Conservation (phyloP, 2,888 invertebrate genomes). For the Beris morrisii region DNA sequence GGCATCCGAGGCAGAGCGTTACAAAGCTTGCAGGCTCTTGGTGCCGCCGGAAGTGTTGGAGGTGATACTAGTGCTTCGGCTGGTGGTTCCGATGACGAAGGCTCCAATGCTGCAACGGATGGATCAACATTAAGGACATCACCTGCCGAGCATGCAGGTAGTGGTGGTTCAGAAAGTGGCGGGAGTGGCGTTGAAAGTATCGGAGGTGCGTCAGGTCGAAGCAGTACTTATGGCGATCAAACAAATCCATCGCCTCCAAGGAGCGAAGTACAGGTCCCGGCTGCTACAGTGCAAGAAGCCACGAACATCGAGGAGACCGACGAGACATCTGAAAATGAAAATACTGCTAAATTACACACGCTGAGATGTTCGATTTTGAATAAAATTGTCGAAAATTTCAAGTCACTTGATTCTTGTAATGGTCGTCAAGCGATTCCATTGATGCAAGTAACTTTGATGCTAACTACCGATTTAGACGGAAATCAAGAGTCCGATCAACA, state of each 20-base stretch:
- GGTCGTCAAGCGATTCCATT: slow-evolving; percentile 89
- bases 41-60: slow-evolving; percentile 35
- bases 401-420: slow-evolving; percentile 72
- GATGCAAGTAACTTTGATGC: slow-evolving; percentile 87
- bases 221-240: slow-evolving; percentile 84
- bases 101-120: slow-evolving; percentile 92
- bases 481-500: slow-evolving; percentile 78
- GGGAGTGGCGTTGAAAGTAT: slow-evolving; percentile 92
- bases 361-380: slow-evolving; percentile 66
- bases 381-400: slow-evolving; percentile 75
- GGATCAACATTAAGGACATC: slow-evolving; percentile 88
- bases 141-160: slow-evolving; percentile 75
- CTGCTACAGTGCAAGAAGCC: slow-evolving; percentile 42
- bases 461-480: slow-evolving; percentile 86
- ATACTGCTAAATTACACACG: slow-evolving; percentile 51
- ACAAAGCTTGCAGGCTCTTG: slow-evolving; percentile 58
- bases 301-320: slow-evolving; percentile 47
- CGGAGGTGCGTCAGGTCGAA: slow-evolving; percentile 91
- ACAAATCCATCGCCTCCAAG: slow-evolving; percentile 53
- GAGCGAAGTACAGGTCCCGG: slow-evolving; percentile 40
- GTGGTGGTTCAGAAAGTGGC: slow-evolving; percentile 83
- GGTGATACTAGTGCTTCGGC: slow-evolving; percentile 80
- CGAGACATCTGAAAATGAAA: slow-evolving; percentile 51
- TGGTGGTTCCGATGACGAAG: slow-evolving; percentile 91
- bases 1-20: slow-evolving; percentile 51